Base-by-base conservation (phyloP, 2,888 invertebrate species). In the Trissolcus brochymenae region DNA sequence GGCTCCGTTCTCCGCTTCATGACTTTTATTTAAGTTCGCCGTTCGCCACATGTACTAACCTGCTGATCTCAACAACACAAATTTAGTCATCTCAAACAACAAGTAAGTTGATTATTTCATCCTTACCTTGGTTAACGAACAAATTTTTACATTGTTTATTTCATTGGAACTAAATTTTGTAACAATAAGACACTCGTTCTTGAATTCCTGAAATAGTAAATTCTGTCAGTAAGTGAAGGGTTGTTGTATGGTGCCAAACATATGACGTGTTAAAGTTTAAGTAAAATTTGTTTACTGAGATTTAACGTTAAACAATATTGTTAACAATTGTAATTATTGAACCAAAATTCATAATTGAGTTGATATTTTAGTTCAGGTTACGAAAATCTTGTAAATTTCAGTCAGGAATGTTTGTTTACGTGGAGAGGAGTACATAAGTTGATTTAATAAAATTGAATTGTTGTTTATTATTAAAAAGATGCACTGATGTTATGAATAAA, bases 11-110 rank as follows among this genome's bases (percentile, higher is more conserved):
- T 81, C 75, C 56, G 77, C 61, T 17, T 78, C 76, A 9, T 3
- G 35, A 71, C 64, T 54, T 60, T 62, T 49, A 61, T 53, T 19
- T 21, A 43, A 55, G 49, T 55, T 68, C 29, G 7, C 16, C 54
- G 54, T 78, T 46, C 79, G 79, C 56, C 75, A 72, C 77, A 79
- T 79, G 72, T 66, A 70, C 54, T 71, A 76, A 57, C 77, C 68
- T 73, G 25, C n/a, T 14, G 40, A 25, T 35, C 16, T 35, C 41
- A 14, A 25, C 57, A 14, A 61, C 51, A 60, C 29, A 11, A n/a
- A 56, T 61, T 49, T 51, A 56, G 57, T 25, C 14, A 4, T 49
- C 0, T 53, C 16, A 50, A 65, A 35, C 16, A 49, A 46, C 56
- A 76, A 40, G 70, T 76, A 70, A 70, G 55, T 70, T 0, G 17